These are phyloP conservation scores for Ochropleura leucogaster DNA, from an alignment of 2,888 invertebrate genomes.

Conservation along the genomic window DNA sequence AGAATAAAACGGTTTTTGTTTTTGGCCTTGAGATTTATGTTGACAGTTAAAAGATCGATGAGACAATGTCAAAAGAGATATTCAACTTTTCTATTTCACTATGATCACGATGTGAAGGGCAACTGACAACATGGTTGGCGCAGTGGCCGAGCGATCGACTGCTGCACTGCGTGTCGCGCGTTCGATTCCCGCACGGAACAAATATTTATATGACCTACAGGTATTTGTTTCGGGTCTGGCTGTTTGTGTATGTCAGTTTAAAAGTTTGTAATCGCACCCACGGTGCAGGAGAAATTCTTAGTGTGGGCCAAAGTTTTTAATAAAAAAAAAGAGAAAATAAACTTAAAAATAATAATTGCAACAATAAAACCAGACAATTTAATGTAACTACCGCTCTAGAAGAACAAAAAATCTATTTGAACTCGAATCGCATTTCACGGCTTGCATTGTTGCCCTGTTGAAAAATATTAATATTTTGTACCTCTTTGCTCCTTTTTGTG, in stretches of 20 bases:
- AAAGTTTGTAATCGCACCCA: too few species aligned
- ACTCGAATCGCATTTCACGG: constrained; percentile 45
- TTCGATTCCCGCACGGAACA: too few species aligned
- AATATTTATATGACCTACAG: too few species aligned
- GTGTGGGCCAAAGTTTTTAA: too few species aligned
- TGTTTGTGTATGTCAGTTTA: too few species aligned
- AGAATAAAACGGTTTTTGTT: neutral
- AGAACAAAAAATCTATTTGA: constrained; percentile 26
- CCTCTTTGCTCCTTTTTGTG: constrained; percentile 63
- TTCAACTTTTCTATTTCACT: neutral
- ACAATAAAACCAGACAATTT: constrained; percentile 20
- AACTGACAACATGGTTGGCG: too few species aligned
- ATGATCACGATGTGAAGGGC: neutral
- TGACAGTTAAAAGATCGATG: neutral
- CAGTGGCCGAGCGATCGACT: too few species aligned
- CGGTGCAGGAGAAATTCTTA: too few species aligned
- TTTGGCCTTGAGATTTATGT: neutral
- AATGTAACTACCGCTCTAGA: constrained; percentile 11
- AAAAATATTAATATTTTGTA: constrained; percentile 74
- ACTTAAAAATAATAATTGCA: neutral
- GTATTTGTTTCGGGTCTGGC: too few species aligned
- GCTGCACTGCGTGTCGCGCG: too few species aligned
- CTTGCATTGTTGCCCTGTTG: constrained; percentile 65
- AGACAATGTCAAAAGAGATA: neutral
- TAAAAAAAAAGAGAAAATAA: too few species aligned